Evolutionary conservation across 2,797 vertebrate species (phyloP), one percentile per base, ranked within the genome.

Genomic region (Ciconia nigra): DNA sequence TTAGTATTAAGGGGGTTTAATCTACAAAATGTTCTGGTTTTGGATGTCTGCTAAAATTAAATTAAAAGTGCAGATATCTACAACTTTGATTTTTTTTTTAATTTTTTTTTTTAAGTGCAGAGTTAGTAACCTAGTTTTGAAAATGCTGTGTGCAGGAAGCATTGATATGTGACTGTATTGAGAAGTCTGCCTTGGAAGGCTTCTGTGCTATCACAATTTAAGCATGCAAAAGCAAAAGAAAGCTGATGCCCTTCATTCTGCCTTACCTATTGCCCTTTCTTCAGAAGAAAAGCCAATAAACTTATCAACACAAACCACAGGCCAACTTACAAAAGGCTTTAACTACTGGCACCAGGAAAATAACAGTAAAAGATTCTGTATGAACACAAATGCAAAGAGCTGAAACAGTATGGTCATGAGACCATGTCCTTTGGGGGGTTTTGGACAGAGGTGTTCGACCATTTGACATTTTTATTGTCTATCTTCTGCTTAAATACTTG

Each of bases 251-350:
- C 93, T 98, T 96, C 83, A 61, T 84, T 95, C 92, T 90, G 86
- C 77, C 67, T 96, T 95, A 77, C 87, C 92, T 94, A 26, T 61
- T 92, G 59, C 83, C 96, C 74, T 95, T 96, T 97, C 78, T 97
- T 95, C 47, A 81, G 77, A 97, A 96, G 92, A 87, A 97, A 97
- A 95, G 92, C 92, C 77, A 91, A 59, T 88, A 95, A 90, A 63
- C 86, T 93, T 97, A 95, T 95, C 96, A 93, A 90, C 90, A 77
- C 55, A 95, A 91, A 78, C 81, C 37, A 83, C 41, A 84, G 94
- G 44, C 89, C 87, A 96, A 54, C 33, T 96, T 89, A 94, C 79
- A 90, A 91, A 90, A 69, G 93, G 15, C 72, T 97, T 88, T 84
- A 74, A 69, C 70, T 59, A 42, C 90, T 96, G 95, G 84, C 76